These are phyloP conservation scores for Eristalinus sepulchralis DNA, from an alignment of 2,888 invertebrate species.

Conservation along the genomic window DNA sequence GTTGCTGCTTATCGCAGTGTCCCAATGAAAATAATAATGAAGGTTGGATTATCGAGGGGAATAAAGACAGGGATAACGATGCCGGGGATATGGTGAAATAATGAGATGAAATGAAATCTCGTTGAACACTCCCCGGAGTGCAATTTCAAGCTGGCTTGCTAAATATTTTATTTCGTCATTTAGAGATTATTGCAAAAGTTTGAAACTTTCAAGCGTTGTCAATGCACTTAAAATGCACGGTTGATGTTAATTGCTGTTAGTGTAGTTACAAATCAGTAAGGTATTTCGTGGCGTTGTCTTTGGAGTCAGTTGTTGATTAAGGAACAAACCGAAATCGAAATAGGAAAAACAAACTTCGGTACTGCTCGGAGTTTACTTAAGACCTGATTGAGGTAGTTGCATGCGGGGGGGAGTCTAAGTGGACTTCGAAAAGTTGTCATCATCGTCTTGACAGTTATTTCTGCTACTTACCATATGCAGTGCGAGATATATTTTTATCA, in stretches of 20 bases:
- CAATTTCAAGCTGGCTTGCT: constrained; percentile 15
- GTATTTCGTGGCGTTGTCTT: background rate
- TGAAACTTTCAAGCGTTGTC: constrained; percentile 34
- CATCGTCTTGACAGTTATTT: background rate
- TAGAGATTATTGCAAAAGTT: constrained; percentile 56
- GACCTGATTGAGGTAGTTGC: background rate
- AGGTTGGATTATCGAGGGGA: constrained; percentile 38
- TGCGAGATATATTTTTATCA: no score
- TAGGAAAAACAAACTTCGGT: no score
- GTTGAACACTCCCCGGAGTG: constrained; percentile 36
- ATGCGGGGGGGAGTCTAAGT: background rate
- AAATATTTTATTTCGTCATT: constrained; percentile 50
- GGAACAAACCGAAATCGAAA: background rate
- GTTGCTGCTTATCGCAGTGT: constrained; percentile 20
- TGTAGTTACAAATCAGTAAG: background rate
- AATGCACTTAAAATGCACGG: constrained; percentile 32
- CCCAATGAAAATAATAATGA: constrained; percentile 45
- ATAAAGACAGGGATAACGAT: constrained; percentile 34
- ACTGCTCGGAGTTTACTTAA: background rate
- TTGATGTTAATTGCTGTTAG: constrained; percentile 8
- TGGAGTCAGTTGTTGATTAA: background rate
- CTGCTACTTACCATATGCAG: background rate
- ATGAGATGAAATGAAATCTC: constrained; percentile 57
- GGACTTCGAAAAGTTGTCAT: background rate
- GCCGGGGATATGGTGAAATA: constrained; percentile 15